Conservation (phyloP, 2,113 vertebrate genomes). For the Chamaetylas fuelleborni region DNA sequence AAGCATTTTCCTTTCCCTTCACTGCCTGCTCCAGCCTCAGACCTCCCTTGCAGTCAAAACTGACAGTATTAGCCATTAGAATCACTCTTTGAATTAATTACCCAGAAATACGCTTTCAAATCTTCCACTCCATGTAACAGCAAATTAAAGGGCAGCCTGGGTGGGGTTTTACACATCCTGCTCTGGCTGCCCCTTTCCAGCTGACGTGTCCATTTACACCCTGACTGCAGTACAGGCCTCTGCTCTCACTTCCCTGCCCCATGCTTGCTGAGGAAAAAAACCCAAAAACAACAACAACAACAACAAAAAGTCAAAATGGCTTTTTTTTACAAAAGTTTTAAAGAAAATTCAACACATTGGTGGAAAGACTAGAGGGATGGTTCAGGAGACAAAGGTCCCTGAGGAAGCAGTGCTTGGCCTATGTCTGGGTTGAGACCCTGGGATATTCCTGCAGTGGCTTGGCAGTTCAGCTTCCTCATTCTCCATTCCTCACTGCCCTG, state of each 20-base stretch:
- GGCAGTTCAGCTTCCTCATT: not conserved
- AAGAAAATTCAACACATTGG: not conserved
- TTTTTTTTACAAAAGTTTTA: not conserved
- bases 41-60: constrained; percentile 61
- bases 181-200: constrained; percentile 36
- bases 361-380: not conserved
- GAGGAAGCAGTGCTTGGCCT: not conserved
- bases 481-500: not conserved
- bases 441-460: not conserved
- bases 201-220: constrained; percentile 20
- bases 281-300: too few relatives aligned
- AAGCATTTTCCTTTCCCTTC: constrained; percentile 52
- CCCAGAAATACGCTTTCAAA: constrained; percentile 67
- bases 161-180: constrained; percentile 44
- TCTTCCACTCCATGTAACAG: constrained; percentile 67
- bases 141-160: constrained; percentile 68
- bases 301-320: not conserved
- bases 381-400: not conserved
- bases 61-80: constrained; percentile 69
- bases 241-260: not conserved
- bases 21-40: constrained; percentile 43
- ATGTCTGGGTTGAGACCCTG: not conserved
- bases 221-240: not conserved
- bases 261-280: not conserved
- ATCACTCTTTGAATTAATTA: constrained; percentile 72